Evolutionary conservation across 2,113 vertebrate genomes (phyloP), one percentile per base, ranked within the genome.

Genomic region (Prionailurus bengalensis): DNA sequence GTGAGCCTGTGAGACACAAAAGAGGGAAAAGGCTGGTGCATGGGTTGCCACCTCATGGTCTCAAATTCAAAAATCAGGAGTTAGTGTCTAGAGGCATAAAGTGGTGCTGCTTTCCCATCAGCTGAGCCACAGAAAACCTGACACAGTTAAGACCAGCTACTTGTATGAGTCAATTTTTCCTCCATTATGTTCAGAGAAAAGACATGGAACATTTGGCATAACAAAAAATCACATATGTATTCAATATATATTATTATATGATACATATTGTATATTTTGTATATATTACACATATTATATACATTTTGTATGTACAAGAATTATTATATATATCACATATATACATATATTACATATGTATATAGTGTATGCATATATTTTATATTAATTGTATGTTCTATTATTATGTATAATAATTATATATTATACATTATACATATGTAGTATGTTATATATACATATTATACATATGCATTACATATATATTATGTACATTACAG

Each of bases 221-320:
- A 65, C 97, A 97, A 27, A 79, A 17, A 73, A 53, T 83, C 29
- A 65, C 39, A 51, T 53, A 71, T 19, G 21, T 39, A 48, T 61
- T 73, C 99, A 23, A 99, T 99, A 91, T 29, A 36, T 82, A 73
- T 63, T 53, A 45, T 71, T 39, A 73, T 42, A 82, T 19, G 8
- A 48, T 27, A 27, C 14, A 74, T 42, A n/a, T 11, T 71, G n/a
- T 14, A 39, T 58, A 73, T 51, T n/a, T 1, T 19, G 48, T 36
- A 36, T 42, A 25, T 48, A 78, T 31, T 36, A 74, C 29, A 66
- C 63, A 66, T 66, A 66, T 66, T 31, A 33, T 29, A 33, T 53
- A 15, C 42, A 42, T 42, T 19, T 2, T 12, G n/a, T 53, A 33
- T 11, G 29, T 31, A 48, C 3, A n/a, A 1, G 8, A 45, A 45